Evolutionary conservation across 2,888 invertebrate species (phyloP).

Genomic region (Caenorhabditis afra): DNA sequence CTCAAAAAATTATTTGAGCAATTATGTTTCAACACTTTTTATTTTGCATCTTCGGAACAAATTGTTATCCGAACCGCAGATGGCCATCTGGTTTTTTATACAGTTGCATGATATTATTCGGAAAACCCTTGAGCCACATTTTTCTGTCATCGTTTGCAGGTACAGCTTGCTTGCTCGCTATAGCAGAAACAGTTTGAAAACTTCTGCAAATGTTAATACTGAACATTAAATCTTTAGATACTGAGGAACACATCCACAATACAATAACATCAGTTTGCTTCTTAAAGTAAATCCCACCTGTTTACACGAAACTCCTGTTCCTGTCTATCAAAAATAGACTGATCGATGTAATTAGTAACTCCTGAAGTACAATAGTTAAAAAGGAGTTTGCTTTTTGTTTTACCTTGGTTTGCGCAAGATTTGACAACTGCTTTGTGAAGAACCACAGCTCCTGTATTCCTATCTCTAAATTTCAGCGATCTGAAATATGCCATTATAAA

Average conservation of each 20-base stretch:
- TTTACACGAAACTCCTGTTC: constrained; percentile 41
- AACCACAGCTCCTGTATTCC: constrained; percentile 55
- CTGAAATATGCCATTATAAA: constrained; percentile 19
- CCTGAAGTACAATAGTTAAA: constrained; percentile 18
- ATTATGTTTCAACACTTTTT: neutral
- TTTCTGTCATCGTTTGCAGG: constrained; percentile 1
- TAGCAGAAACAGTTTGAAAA: neutral
- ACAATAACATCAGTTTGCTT: too few species aligned
- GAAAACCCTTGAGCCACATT: constrained; percentile 54
- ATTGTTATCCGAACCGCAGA: constrained; percentile 61
- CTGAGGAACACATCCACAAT: too few species aligned
- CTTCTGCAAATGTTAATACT: neutral
- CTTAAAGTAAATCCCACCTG: constrained; percentile 3
- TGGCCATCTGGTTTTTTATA: constrained; percentile 62
- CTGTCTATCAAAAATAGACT: constrained; percentile 52
- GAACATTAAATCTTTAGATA: too few species aligned
- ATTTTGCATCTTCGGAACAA: constrained; percentile 8
- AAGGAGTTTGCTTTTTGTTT: neutral
- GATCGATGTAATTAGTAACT: constrained; percentile 36
- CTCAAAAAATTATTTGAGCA: neutral
- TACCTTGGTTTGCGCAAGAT: constrained; percentile 39
- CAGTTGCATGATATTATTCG: constrained; percentile 59
- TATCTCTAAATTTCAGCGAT: constrained; percentile 63
- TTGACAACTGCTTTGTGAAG: constrained; percentile 63
- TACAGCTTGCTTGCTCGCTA: neutral